Evolutionary conservation across 2,797 vertebrate genomes (phyloP).

Genomic region (Spizella passerina): DNA sequence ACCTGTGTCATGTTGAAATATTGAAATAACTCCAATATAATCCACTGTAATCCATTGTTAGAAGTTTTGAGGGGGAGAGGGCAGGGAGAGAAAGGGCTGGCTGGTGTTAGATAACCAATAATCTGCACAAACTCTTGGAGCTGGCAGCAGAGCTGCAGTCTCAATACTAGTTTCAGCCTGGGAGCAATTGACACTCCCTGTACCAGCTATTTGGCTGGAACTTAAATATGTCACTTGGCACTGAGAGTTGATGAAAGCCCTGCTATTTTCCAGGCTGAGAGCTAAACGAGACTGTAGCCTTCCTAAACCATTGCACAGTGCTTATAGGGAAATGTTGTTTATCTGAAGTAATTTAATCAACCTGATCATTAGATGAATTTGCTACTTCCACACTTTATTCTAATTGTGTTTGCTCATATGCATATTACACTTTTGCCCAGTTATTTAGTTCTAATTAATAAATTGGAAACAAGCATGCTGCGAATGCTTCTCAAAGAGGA

Average conservation of each 20-base stretch:
- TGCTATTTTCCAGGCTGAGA: constrained; percentile 47
- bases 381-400: constrained; percentile 21
- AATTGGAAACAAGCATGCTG: not conserved
- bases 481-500: not conserved
- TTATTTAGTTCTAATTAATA: constrained; percentile 49
- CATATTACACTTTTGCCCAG: constrained; percentile 10
- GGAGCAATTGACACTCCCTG: constrained; percentile 42
- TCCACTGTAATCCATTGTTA: constrained; percentile 12
- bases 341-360: constrained; percentile 52
- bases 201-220: constrained; percentile 62
- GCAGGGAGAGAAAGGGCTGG: constrained; percentile 1
- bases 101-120: constrained; percentile 8
- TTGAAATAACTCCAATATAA: constrained; percentile 29
- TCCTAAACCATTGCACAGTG: constrained; percentile 2
- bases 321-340: constrained; percentile 53
- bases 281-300: constrained; percentile 9
- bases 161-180: constrained; percentile 28
- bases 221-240: constrained; percentile 60
- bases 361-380: constrained; percentile 43
- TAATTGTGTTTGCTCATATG: constrained; percentile 43
- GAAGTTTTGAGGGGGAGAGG: not conserved
- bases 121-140: not conserved
- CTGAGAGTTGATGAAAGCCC: constrained; percentile 18
- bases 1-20: constrained; percentile 52
- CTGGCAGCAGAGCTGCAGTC: not conserved